Conservation (phyloP, 2,113 vertebrate genomes). For the Sinocyclocheilus maitianheensis region DNA sequence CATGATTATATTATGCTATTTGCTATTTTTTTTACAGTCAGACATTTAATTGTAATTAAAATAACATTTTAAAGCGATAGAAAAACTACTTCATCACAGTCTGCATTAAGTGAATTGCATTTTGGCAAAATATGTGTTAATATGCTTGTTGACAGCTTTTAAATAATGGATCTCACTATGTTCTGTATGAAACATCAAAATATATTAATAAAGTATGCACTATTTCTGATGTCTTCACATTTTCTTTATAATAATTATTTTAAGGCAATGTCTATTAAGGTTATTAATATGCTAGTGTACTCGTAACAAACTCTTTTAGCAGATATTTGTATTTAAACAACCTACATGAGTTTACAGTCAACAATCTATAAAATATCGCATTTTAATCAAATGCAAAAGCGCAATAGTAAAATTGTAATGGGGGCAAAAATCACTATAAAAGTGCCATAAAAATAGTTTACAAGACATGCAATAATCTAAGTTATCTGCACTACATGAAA, state of each 20-base stretch:
- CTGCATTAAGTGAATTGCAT: neutral
- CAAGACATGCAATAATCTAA: neutral
- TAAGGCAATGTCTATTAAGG: neutral
- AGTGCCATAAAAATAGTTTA: neutral
- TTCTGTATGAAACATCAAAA: slow-evolving; percentile 25
- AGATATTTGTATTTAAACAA: neutral
- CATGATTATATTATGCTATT: neutral
- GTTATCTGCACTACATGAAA: neutral
- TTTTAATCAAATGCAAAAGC: neutral
- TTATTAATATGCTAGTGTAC: too few relatives aligned
- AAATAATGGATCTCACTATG: neutral
- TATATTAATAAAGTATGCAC: slow-evolving; percentile 52
- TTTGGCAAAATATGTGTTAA: slow-evolving; percentile 12
- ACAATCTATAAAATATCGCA: neutral
- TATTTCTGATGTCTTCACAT: neutral
- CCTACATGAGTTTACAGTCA: neutral
- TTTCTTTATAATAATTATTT: neutral
- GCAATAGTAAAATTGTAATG: neutral
- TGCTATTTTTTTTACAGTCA: neutral
- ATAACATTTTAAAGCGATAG: neutral
- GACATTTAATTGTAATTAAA: neutral
- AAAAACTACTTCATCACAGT: neutral
- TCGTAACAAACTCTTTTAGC: neutral
- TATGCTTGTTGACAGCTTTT: slow-evolving; percentile 29
- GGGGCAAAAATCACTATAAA: neutral